phyloP scores from a whole-genome alignment of 1,140 invertebrate genomes.

The Cydia strobilella region DNA sequence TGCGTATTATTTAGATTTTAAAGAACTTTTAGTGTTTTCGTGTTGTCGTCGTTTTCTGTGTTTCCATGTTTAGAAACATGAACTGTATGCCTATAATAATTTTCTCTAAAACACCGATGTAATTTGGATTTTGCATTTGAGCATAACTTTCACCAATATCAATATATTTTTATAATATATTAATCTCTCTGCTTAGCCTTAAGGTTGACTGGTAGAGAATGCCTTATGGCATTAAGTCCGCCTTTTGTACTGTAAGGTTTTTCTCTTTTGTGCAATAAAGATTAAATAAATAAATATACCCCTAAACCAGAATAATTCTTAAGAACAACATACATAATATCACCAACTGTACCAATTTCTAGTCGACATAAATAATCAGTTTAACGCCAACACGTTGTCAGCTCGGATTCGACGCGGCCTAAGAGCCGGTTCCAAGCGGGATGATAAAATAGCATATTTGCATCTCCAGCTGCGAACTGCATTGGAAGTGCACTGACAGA shows the following conservation, averaged over 20 bases:
- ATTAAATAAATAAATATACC: too few species aligned
- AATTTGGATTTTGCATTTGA: too few species aligned
- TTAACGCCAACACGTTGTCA: conserved; percentile 38
- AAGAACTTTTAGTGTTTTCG: neutral
- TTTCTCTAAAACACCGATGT: too few species aligned
- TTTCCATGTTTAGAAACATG: neutral
- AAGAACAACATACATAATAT: neutral
- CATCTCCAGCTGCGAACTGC: conserved; percentile 69
- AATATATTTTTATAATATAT: too few species aligned
- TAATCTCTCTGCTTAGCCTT: too few species aligned
- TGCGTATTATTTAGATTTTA: neutral
- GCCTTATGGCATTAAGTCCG: too few species aligned
- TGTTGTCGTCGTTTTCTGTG: neutral
- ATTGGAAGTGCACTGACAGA: conserved; percentile 68
- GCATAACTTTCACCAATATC: too few species aligned
- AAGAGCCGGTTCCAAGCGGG: conserved; percentile 45
- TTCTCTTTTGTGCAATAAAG: too few species aligned
- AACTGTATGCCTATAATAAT: too few species aligned
- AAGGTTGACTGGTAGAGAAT: too few species aligned
- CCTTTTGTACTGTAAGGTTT: too few species aligned
- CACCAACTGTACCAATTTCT: conserved; percentile 42
- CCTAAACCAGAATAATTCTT: neutral
- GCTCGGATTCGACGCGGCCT: conserved; percentile 52
- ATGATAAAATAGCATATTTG: conserved; percentile 57
- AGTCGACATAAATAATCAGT: conserved; percentile 57